Conservation (phyloP, 2,888 invertebrate genomes). For the Abscondita cerata region DNA sequence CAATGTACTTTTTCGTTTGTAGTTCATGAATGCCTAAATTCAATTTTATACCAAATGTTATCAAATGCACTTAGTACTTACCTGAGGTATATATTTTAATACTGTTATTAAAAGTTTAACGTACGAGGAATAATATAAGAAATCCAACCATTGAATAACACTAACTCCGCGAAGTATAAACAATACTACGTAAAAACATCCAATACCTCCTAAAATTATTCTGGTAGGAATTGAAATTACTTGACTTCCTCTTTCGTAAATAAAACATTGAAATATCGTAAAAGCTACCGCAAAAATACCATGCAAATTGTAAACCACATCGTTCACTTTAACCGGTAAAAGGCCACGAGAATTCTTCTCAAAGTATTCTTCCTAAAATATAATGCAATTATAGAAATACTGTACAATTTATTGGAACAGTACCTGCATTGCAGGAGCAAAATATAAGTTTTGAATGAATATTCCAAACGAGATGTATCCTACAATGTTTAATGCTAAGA, state of each 20-base stretch:
- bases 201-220: constrained; percentile 70
- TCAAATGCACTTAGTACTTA: constrained; percentile 56
- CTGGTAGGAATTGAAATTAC: constrained; percentile 80
- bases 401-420: background rate
- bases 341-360: constrained; percentile 81
- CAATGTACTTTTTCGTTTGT: constrained; percentile 90
- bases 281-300: constrained; percentile 84
- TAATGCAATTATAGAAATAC: background rate
- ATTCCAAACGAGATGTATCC: constrained; percentile 92
- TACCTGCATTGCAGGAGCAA: constrained; percentile 80
- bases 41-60: background rate
- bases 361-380: constrained; percentile 78
- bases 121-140: constrained; percentile 94
- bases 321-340: constrained; percentile 94
- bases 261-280: constrained; percentile 86
- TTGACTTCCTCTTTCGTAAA: constrained; percentile 89
- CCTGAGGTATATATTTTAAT: constrained; percentile 98
- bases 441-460: constrained; percentile 92
- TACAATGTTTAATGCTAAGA: constrained; percentile 85
- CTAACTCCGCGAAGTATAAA: constrained; percentile 68
- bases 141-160: constrained; percentile 86
- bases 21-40: constrained; percentile 91
- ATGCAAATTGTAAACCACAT: constrained; percentile 95
- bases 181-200: constrained; percentile 68
- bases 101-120: constrained; percentile 94